Conservation (phyloP, 2,113 vertebrate species). For the Australoheros scitulus region DNA sequence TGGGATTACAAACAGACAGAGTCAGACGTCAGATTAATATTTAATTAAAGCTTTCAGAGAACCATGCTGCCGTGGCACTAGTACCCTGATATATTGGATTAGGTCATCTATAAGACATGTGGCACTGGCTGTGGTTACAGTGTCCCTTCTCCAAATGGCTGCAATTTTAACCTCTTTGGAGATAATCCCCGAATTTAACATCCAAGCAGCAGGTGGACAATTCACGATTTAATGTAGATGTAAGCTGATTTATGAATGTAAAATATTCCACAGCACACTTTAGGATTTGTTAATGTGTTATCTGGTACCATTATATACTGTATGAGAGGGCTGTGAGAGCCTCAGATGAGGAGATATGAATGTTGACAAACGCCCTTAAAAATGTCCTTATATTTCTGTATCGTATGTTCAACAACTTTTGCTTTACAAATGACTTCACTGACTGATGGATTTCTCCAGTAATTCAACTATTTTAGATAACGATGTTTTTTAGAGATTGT, state of each 20-base stretch:
- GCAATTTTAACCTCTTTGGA: background rate
- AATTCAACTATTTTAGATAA: background rate
- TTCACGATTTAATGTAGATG: background rate
- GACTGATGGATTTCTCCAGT: background rate
- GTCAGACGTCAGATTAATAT: slow-evolving; percentile 71
- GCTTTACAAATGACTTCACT: too few species aligned
- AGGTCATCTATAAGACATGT: background rate
- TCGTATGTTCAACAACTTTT: background rate
- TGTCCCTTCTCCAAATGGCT: background rate
- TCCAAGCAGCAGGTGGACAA: background rate
- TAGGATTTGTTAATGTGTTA: background rate
- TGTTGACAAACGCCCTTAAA: background rate
- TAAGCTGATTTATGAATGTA: background rate
- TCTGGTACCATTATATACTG: background rate
- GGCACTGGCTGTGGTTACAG: background rate
- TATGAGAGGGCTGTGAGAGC: background rate
- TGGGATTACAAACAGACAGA: slow-evolving; percentile 63
- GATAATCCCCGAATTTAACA: background rate
- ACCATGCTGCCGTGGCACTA: slow-evolving; percentile 28
- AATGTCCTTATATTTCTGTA: background rate
- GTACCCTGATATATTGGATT: background rate
- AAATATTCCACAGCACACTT: background rate
- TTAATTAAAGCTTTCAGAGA: slow-evolving; percentile 65
- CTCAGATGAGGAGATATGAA: background rate
- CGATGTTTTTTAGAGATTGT: background rate